phyloP scores from a whole-genome alignment of 2,113 vertebrate species.

The Sitta europaea region DNA sequence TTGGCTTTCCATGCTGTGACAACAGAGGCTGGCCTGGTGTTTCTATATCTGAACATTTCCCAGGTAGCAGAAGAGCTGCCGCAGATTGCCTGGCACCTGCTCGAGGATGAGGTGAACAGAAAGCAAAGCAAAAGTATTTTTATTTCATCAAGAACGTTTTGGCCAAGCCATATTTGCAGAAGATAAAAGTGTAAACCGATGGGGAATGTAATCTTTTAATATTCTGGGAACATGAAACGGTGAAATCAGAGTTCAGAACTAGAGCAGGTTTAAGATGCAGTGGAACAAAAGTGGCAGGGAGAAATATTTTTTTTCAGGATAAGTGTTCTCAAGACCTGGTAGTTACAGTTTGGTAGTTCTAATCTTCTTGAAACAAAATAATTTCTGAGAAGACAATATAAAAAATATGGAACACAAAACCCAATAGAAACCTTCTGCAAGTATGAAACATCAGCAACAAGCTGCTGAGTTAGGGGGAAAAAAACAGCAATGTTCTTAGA shows the following conservation, averaged over 20 bases:
- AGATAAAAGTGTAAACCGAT: neutral
- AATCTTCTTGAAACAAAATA: neutral
- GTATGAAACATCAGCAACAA: neutral
- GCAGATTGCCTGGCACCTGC: constrained; percentile 47
- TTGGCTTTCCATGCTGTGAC: neutral
- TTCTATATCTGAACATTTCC: constrained; percentile 6
- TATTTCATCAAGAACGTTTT: constrained; percentile 1
- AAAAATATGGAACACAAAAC: neutral
- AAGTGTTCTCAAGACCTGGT: neutral
- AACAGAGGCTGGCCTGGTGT: neutral
- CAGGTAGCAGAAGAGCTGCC: constrained; percentile 32
- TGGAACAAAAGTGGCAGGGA: neutral
- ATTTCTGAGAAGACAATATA: neutral
- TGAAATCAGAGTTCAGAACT: neutral
- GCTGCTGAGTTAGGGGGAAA: neutral
- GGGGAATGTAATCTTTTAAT: neutral
- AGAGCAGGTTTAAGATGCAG: neutral
- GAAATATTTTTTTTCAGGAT: neutral
- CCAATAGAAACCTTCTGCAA: neutral
- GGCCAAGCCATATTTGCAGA: neutral
- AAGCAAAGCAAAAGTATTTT: constrained; percentile 34
- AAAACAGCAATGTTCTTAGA: neutral
- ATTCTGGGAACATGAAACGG: neutral
- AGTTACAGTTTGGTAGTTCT: neutral
- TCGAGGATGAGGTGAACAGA: neutral